phyloP scores from a whole-genome alignment of 2,113 vertebrate species.

The Hemiprocne comata region DNA sequence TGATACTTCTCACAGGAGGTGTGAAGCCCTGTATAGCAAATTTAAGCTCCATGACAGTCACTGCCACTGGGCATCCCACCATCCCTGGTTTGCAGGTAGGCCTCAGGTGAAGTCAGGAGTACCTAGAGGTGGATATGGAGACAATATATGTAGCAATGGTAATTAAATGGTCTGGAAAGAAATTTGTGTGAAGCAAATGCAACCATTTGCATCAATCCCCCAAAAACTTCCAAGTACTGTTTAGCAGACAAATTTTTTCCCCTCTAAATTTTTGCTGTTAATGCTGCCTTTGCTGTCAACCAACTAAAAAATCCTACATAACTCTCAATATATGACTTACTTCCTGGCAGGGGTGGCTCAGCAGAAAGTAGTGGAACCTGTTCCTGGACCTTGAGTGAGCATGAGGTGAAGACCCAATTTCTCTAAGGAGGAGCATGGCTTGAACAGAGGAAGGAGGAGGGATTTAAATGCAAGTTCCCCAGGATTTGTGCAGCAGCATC shows the following conservation, averaged over 20 bases:
- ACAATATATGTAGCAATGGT: slow-evolving; percentile 48
- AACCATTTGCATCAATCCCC: not conserved
- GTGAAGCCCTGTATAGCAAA: not conserved
- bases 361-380: not conserved
- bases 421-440: not conserved
- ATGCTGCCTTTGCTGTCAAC: not conserved
- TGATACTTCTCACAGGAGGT: not conserved
- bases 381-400: not conserved
- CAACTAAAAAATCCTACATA: not conserved
- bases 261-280: not conserved
- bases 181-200: slow-evolving; percentile 25
- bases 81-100: not conserved
- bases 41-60: not conserved
- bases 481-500: not conserved
- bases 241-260: not conserved
- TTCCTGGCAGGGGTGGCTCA: not conserved
- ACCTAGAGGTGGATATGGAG: not conserved
- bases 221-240: not conserved
- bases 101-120: not conserved
- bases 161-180: slow-evolving; percentile 51
- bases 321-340: not conserved
- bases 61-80: not conserved
- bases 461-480: not conserved
- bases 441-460: not conserved
- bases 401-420: not conserved